Conservation (phyloP, 1,140 invertebrate genomes). For the Trichonephila clavata region DNA sequence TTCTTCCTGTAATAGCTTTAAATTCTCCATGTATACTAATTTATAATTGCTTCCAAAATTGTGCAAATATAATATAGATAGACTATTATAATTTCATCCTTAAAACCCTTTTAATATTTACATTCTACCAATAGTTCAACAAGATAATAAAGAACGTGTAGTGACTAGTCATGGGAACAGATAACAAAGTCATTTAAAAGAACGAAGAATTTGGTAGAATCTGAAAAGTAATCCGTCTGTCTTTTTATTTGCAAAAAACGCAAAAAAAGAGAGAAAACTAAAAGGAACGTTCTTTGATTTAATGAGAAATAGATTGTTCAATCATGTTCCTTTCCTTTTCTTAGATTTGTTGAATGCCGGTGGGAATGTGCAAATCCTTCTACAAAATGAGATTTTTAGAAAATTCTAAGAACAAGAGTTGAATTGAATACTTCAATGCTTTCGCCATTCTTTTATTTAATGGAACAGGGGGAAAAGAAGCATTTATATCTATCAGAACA, state of each 20-base stretch:
- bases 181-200: too few relatives aligned
- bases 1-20: too few relatives aligned
- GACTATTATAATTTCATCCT: too few relatives aligned
- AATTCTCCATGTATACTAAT: too few relatives aligned
- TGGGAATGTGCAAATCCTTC: neutral
- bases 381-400: neutral
- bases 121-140: too few relatives aligned
- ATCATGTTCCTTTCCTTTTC: constrained; percentile 8
- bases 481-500: neutral
- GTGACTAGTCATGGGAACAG: too few relatives aligned
- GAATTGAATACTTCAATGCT: neutral
- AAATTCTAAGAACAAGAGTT: neutral
- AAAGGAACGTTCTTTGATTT: constrained; percentile 5
- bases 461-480: neutral
- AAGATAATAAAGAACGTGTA: too few relatives aligned
- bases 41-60: too few relatives aligned
- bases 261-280: neutral
- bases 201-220: neutral
- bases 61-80: too few relatives aligned
- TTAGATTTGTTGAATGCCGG: constrained; percentile 39
- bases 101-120: too few relatives aligned
- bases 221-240: neutral
- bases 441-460: neutral
- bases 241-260: neutral
- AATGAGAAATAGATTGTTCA: constrained; percentile 59